Evolutionary conservation across 1,140 invertebrate genomes (phyloP), one percentile per base, ranked within the genome.

Genomic region (Bombus balteatus): DNA sequence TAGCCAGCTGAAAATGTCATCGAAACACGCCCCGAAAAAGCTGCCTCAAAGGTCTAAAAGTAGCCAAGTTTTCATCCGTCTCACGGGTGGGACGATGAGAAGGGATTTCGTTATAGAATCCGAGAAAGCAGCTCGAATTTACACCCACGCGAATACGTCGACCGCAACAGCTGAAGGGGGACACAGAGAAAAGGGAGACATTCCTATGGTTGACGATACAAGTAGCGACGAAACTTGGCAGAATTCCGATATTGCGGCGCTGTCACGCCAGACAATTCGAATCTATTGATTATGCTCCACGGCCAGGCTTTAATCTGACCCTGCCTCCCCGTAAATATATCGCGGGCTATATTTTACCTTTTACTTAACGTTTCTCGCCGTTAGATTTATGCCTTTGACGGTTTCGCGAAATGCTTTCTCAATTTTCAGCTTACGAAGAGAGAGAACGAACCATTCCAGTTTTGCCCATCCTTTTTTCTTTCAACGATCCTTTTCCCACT

Each of bases 101-200:
- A 85, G n/a, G 83, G 74, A 89, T 82, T 89, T 75, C 79, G 78
- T 89, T 86, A 74, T 78, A 75, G 41, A 89, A 88, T 89, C 78
- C 68, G 65, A 66, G 87, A 68, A 37, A 47, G n/a, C 76, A 25
- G 12, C 53, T 71, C 75, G 76, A 80, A 73, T 85, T 87, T 81
- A 47, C 66, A 75, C 28, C 71, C 82, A 25, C 59, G 41, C 87
- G 71, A 80, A 87, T n/a, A 62, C 32, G 65, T 15, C n/a, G 3
- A 28, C 28, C 39, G 72, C 39, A n/a, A 34, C 71, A 18, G 10
- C 18, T 8, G 47, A 53, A 53, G 47, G 47, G 47, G 6, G 1
- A 53, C 18, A 18, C 9, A 18, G 18, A 15, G 34, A 10, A n/a
- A 41, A 10, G 25, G 18, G 70, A 80, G 81, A 75, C 85, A 86